phyloP scores from a whole-genome alignment of 2,888 invertebrate species.

The Scaptomyza reducta region DNA sequence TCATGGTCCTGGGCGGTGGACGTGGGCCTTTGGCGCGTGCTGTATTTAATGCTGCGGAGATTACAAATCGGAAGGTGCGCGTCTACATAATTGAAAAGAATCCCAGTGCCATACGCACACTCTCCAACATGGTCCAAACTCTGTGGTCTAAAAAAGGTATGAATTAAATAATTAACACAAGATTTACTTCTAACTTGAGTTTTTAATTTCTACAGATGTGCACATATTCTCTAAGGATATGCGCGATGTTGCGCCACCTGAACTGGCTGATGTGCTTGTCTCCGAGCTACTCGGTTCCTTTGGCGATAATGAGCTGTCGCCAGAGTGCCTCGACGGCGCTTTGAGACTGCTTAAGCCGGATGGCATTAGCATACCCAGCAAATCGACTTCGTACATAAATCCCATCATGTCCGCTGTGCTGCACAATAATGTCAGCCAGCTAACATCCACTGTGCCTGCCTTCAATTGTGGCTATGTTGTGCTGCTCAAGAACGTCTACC shows the following conservation, averaged over 20 bases:
- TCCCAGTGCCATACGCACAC: slow-evolving; percentile 95
- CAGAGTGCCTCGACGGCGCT: slow-evolving; percentile 98
- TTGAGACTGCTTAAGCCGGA: slow-evolving; percentile 92
- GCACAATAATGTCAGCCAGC: slow-evolving; percentile 89
- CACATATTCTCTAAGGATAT: slow-evolving; percentile 93
- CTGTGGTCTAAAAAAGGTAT: slow-evolving; percentile 89
- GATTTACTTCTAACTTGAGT: neutral
- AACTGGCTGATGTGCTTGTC: slow-evolving; percentile 96
- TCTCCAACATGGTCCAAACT: slow-evolving; percentile 90
- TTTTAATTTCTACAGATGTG: slow-evolving; percentile 85
- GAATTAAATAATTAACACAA: too few relatives aligned
- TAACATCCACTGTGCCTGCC: slow-evolving; percentile 63
- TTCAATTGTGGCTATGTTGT: slow-evolving; percentile 96
- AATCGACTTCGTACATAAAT: slow-evolving; percentile 95
- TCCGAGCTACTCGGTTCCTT: slow-evolving; percentile 98
- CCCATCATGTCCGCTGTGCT: slow-evolving; percentile 96
- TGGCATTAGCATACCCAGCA: slow-evolving; percentile 95
- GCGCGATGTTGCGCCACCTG: slow-evolving; percentile 91
- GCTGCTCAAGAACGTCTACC: slow-evolving; percentile 85
- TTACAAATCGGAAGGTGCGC: slow-evolving; percentile 89
- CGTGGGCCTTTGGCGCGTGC: slow-evolving; percentile 97
- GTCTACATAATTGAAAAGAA: slow-evolving; percentile 99
- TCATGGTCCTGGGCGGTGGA: slow-evolving; percentile 97
- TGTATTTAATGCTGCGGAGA: slow-evolving; percentile 91
- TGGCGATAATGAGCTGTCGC: slow-evolving; percentile 99